Percentiles rank a stretch among this genome's conserved stretches.
Evolutionary conservation across 2,113 vertebrate species (phyloP).

Genomic region (Sorex araneus): DNA sequence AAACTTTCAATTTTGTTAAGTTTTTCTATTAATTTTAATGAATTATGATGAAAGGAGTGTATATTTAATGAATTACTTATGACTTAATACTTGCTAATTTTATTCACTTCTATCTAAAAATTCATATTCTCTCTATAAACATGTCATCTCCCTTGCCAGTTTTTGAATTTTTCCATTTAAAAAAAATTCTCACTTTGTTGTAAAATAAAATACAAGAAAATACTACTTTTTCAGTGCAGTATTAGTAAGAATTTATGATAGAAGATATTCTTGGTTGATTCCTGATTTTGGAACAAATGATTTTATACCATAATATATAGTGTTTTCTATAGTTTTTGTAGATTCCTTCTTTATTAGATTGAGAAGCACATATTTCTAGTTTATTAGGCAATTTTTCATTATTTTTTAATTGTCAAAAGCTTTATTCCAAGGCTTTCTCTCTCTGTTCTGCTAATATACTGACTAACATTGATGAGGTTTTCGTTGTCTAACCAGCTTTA

Average conservation of each 20-base stretch:
- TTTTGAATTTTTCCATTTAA: neutral
- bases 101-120: neutral
- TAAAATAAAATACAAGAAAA: neutral
- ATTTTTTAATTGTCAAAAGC: neutral
- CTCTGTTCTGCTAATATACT: neutral
- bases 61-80: too few relatives aligned
- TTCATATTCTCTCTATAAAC: neutral
- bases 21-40: neutral
- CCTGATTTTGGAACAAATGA: neutral
- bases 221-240: neutral
- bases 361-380: too few relatives aligned
- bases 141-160: neutral
- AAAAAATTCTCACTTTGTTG: neutral
- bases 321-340: too few relatives aligned
- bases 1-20: neutral
- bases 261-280: neutral
- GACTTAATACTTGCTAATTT: too few relatives aligned
- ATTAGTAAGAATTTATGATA: neutral
- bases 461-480: neutral
- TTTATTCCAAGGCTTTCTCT: neutral
- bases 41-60: neutral
- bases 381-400: neutral
- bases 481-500: neutral
- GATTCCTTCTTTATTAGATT: too few relatives aligned
- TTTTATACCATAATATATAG: neutral